A percentile compares a stretch with the other conserved stretches of the same genome.
Evolutionary conservation across 2,888 invertebrate genomes (phyloP).

Genomic region (Clistopyga incitator): DNA sequence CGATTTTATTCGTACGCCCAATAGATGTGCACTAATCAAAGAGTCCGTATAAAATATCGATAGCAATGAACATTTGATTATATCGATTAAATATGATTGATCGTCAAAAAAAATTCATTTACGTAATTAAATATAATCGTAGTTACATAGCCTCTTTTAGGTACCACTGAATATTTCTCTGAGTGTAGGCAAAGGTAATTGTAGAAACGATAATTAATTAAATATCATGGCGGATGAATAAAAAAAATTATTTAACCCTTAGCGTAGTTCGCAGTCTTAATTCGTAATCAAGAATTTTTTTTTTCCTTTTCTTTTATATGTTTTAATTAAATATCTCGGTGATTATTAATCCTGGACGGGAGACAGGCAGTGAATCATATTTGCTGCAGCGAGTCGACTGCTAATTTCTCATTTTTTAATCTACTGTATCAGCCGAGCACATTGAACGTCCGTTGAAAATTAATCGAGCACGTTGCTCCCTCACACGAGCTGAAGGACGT

Average conservation of each 20-base stretch:
- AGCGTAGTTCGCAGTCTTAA: conserved; percentile 22
- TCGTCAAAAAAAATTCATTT: background rate
- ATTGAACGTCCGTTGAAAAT: conserved; percentile 41
- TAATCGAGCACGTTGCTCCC: conserved; percentile 53
- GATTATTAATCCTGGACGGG: conserved; percentile 48
- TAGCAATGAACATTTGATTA: background rate
- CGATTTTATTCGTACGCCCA: background rate
- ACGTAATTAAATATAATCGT: background rate
- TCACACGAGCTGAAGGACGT: background rate
- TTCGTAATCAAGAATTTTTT: conserved; percentile 34
- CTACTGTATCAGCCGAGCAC: conserved; percentile 35
- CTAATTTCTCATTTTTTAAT: conserved; percentile 31
- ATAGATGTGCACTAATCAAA: background rate
- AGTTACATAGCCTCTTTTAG: background rate
- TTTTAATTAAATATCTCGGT: conserved; percentile 57
- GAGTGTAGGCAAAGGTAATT: background rate
- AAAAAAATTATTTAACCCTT: background rate
- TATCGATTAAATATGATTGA: background rate
- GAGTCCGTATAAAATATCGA: background rate
- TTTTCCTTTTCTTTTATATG: conserved; percentile 27
- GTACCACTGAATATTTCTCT: background rate
- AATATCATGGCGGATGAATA: background rate
- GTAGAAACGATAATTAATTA: background rate
- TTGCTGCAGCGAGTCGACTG: conserved; percentile 29
- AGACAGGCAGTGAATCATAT: conserved; percentile 51